phyloP scores from a whole-genome alignment of 2,888 invertebrate species.

The Stenoptilia bipunctidactyla region DNA sequence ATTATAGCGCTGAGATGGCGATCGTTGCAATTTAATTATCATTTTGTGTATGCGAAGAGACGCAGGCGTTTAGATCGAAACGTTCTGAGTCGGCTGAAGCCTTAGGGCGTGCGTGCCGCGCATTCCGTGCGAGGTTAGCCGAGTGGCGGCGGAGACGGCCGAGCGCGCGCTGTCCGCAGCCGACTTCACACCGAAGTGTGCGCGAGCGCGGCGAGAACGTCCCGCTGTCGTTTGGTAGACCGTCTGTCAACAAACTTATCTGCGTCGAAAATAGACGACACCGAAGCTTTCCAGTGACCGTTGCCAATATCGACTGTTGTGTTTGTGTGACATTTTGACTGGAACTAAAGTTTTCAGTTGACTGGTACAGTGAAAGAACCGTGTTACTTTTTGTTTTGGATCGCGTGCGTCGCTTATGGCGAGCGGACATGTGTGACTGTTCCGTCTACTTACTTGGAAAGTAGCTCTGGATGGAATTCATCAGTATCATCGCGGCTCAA shows the following conservation, averaged over 20 bases:
- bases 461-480: slow-evolving; percentile 51
- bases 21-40: slow-evolving; percentile 68
- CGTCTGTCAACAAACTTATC: slow-evolving; percentile 64
- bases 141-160: slow-evolving; percentile 39
- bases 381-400: slow-evolving; percentile 65
- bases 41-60: slow-evolving; percentile 55
- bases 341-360: slow-evolving; percentile 35
- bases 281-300: slow-evolving; percentile 43
- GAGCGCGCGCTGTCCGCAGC: slow-evolving; percentile 43
- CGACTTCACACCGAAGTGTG: slow-evolving; percentile 66
- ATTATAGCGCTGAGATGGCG: slow-evolving; percentile 54
- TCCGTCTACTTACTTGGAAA: slow-evolving; percentile 55
- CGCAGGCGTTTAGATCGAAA: slow-evolving; percentile 44
- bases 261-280: slow-evolving; percentile 48
- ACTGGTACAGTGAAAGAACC: slow-evolving; percentile 48
- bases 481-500: slow-evolving; percentile 23
- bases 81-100: slow-evolving; percentile 37
- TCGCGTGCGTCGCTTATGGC: slow-evolving; percentile 59
- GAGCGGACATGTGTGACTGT: slow-evolving; percentile 62
- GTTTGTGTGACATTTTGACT: slow-evolving; percentile 42
- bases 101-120: slow-evolving; percentile 51
- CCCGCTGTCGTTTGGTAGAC: slow-evolving; percentile 28
- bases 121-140: slow-evolving; percentile 51
- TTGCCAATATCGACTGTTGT: slow-evolving; percentile 48
- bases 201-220: slow-evolving; percentile 68